phyloP scores from a whole-genome alignment of 2,797 vertebrate genomes.

The Hippopotamyrus pictus region DNA sequence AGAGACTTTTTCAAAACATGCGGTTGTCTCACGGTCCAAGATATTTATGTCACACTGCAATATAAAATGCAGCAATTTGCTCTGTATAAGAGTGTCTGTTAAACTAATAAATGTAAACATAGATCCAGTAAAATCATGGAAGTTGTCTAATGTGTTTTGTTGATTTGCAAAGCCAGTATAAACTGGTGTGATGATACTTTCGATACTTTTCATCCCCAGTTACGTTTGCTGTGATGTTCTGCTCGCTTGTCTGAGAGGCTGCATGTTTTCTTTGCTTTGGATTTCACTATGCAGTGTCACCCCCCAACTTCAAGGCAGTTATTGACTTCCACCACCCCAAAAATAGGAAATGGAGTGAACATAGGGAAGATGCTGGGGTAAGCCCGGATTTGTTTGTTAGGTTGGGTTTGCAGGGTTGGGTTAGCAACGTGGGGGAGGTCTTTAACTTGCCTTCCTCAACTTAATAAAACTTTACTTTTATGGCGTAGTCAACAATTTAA shows the following conservation, averaged over 20 bases:
- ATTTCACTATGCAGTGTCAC: background rate
- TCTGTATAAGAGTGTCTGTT: conserved; percentile 16
- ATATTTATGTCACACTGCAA: conserved; percentile 6
- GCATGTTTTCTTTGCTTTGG: background rate
- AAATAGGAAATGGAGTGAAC: background rate
- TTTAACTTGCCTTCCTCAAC: background rate
- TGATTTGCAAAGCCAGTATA: background rate
- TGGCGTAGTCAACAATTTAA: background rate
- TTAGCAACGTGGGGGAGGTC: background rate
- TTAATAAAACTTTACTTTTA: background rate
- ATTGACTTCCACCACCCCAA: background rate
- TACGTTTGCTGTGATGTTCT: background rate
- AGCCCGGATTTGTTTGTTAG: background rate
- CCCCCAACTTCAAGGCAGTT: background rate
- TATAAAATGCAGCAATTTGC: conserved; percentile 13
- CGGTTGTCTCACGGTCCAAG: background rate
- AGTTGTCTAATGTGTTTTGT: background rate
- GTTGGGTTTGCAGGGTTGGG: background rate
- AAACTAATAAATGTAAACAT: conserved; percentile 15
- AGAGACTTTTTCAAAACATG: background rate
- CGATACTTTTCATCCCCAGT: background rate
- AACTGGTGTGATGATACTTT: background rate
- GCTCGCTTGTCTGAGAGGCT: background rate
- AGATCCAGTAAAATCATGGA: background rate
- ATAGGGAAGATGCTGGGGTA: background rate